Base-by-base conservation (phyloP, 2,888 invertebrate genomes). In the Polyommatus iphigenia region DNA sequence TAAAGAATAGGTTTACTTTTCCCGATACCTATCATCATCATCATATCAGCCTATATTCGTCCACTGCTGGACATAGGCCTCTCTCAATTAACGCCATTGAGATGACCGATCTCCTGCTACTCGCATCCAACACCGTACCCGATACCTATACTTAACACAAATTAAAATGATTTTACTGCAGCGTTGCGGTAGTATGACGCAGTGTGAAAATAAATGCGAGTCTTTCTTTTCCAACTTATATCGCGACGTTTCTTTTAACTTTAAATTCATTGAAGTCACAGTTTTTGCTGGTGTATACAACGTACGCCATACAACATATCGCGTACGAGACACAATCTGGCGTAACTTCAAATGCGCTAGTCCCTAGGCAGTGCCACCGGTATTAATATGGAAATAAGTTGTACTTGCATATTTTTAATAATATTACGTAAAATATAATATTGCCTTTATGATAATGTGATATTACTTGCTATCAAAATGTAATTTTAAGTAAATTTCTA, bases 191-290 rank as follows among this genome's bases (percentile, higher is more conserved):
- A 20, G 29, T 54, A 29, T 54, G 54, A 32, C 29, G 75, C 46
- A 50, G 75, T 75, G 75, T 75, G 75, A 75, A 41, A 54, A 29
- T 54, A 50, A 46, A 73, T 46, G 29, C 29, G 54, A 75, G 10
- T 75, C 54, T 75, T 73, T 73, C 73, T 73, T 50, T 50, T 75
- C 75, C 75, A 75, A 75, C 24, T 75, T 54, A 50, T 75, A 75
- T 75, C 54, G 7, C 75, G 54, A 75, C 54, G 54, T 75, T 75
- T 75, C 50, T 50, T 29, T 54, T 75, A 29, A 75, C 75, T 75
- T 75, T 54, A 32, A 54, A 75, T 75, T 75, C 54, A 75, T 75
- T 75, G 75, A 75, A 50, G 75, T 75, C 75, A 75, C 75, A 75
- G 50, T 75, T 75, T 75, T 75, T 75, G 75, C 24, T 46, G 29